Evolutionary conservation across 2,113 vertebrate species (phyloP).

Genomic region (Illadopsis cleaveri): DNA sequence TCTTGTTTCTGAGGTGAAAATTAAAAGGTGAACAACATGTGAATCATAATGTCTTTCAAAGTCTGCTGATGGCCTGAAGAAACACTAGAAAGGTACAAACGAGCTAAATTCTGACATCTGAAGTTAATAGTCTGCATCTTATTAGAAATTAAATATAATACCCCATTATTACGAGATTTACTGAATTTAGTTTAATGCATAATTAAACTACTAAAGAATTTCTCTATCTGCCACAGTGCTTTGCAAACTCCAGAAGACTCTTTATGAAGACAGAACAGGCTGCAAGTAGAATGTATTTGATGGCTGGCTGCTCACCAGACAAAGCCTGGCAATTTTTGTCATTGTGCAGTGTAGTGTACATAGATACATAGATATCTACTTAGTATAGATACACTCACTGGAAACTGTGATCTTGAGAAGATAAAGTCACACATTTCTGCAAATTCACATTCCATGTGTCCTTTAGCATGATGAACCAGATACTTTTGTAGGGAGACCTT

Average conservation of each 20-base stretch:
- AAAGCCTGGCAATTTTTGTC: neutral
- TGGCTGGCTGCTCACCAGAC: neutral
- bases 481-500: neutral
- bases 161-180: neutral
- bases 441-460: rapidly evolving
- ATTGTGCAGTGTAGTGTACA: neutral
- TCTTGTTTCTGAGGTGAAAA: neutral
- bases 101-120: neutral
- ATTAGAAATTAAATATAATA: neutral
- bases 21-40: neutral
- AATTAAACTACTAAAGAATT: neutral
- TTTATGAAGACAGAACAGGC: neutral
- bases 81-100: neutral
- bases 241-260: neutral
- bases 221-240: neutral
- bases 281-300: neutral
- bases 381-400: neutral
- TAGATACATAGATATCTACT: neutral
- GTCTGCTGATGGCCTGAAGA: neutral
- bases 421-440: neutral
- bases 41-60: neutral
- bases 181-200: no score
- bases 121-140: neutral
- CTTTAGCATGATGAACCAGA: neutral
- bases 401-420: neutral